Base-by-base conservation (phyloP, 2,113 vertebrate genomes). In the Sakesphorus luctuosus region DNA sequence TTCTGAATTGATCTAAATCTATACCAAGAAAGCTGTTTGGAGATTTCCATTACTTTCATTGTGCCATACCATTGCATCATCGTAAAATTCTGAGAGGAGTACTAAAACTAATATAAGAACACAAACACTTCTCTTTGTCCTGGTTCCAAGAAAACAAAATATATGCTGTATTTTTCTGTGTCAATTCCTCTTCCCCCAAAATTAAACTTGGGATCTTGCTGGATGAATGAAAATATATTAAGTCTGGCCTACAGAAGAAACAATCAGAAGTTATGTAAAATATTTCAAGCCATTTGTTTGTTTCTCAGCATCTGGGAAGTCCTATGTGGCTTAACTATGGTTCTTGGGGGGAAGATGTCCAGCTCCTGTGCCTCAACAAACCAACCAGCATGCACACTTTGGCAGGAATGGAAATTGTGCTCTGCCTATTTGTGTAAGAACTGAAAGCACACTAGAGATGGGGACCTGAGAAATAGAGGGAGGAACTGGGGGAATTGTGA, bases 241-340 rank as follows among this genome's bases (percentile, higher is more conserved):
- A 36, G 3, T 67, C 43, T 68, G 15, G 2, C 26, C 16, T 35
- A 6, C 18, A 75, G 33, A 82, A 72, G 3, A 89, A 62, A 33
- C 2, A 21, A 26, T 20, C 17, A n/a, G 61, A 80, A 84, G 7
- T 11, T 14, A 19, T 12, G 24, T 11, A 50, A 75, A 75, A 6
- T 28, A 24, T 82, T 76, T 61, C 0, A 4, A 63, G 13, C 31
- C 3, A 4, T 71, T 87, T 75, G 1, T 61, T 67, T 50, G 52
- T 13, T 11, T 72, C 62, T 79, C 13, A 56, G 10, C 6, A 52
- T 19, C 20, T 52, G 26, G 52, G 35, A 13, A 46, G 6, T 52
- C 65, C 0, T 0, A 7, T 6, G 31, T 79, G n/a, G 4, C 7
- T 55, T 52, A 18, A 5, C 20, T 0, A 0, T 20, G 17, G 31